Evolutionary conservation across 2,113 vertebrate species (phyloP).

Genomic region (Coptodon bakossiorum): DNA sequence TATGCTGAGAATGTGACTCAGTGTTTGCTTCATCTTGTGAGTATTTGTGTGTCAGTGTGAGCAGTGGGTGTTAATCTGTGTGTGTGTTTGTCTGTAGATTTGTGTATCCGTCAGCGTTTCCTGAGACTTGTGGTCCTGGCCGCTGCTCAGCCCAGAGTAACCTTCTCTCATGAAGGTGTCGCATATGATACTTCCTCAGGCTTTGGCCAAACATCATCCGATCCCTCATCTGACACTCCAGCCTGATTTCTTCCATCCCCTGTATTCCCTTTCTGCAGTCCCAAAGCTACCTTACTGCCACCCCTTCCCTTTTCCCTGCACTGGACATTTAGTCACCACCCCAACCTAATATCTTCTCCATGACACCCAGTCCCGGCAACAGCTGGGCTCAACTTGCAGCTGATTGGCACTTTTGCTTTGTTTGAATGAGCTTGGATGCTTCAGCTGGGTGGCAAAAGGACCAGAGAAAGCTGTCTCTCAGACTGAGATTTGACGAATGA

Average conservation of each 20-base stretch:
- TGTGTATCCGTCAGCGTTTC: constrained; percentile 41
- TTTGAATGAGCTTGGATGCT: constrained; percentile 26
- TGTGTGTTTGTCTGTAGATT: background rate
- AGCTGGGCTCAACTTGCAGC: constrained; percentile 67
- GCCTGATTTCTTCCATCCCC: constrained; percentile 45
- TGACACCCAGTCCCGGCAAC: constrained; percentile 31
- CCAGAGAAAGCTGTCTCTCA: background rate
- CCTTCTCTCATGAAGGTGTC: constrained; percentile 68
- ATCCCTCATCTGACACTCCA: constrained; percentile 52
- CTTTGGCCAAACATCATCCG: constrained; percentile 65
- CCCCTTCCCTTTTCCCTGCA: background rate
- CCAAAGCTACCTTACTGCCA: background rate
- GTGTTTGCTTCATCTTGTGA: background rate
- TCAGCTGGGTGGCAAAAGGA: background rate
- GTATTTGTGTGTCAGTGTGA: constrained; percentile 7
- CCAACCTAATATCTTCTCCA: constrained; percentile 4
- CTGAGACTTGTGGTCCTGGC: constrained; percentile 36
- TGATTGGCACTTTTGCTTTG: constrained; percentile 54
- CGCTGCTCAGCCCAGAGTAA: constrained; percentile 49
- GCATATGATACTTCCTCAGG: constrained; percentile 74
- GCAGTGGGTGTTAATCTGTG: background rate
- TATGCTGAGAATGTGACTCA: constrained; percentile 6
- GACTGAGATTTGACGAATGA: background rate
- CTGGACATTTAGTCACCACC: constrained; percentile 32
- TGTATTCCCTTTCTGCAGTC: constrained; percentile 30